Evolutionary conservation across 2,888 invertebrate species (phyloP).

Genomic region (Pemphredon lugubris): DNA sequence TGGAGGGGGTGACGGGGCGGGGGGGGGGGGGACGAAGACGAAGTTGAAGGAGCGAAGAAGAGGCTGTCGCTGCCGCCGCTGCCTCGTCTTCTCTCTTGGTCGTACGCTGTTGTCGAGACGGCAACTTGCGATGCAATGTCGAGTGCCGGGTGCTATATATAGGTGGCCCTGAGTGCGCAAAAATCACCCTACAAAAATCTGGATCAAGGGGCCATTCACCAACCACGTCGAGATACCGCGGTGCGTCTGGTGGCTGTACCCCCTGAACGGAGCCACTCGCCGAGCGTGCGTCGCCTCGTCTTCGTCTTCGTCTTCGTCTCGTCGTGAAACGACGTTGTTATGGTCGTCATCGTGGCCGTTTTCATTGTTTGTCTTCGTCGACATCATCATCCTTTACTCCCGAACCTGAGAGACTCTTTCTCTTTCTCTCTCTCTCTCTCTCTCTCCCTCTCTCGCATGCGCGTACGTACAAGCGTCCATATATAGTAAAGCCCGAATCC

Average conservation of each 20-base stretch:
- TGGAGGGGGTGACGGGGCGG: not conserved
- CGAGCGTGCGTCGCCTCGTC: not conserved
- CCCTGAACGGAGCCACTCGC: not conserved
- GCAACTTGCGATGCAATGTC: slow-evolving; percentile 59
- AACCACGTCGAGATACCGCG: slow-evolving; percentile 57
- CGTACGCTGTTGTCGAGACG: slow-evolving; percentile 51
- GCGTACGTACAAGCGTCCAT: slow-evolving; percentile 41
- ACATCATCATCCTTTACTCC: slow-evolving; percentile 2
- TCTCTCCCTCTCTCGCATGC: not conserved
- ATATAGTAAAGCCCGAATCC: slow-evolving; percentile 57
- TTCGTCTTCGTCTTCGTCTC: slow-evolving; percentile 5
- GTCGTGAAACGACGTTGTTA: not conserved
- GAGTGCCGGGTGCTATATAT: slow-evolving; percentile 67
- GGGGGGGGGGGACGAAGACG: not conserved
- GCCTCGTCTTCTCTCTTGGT: slow-evolving; percentile 3
- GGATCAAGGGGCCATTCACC: slow-evolving; percentile 75
- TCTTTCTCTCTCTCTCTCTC: not conserved
- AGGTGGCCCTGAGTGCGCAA: slow-evolving; percentile 72
- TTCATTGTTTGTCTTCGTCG: slow-evolving; percentile 4
- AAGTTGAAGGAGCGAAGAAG: slow-evolving; percentile 11
- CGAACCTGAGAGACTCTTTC: not conserved
- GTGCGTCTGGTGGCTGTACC: slow-evolving; percentile 26
- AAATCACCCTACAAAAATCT: slow-evolving; percentile 73
- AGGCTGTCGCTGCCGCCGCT: not conserved
- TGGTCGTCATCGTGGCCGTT: slow-evolving; percentile 14